Evolutionary conservation across 1,140 invertebrate species (phyloP).

Genomic region (Oscheius sp.): DNA sequence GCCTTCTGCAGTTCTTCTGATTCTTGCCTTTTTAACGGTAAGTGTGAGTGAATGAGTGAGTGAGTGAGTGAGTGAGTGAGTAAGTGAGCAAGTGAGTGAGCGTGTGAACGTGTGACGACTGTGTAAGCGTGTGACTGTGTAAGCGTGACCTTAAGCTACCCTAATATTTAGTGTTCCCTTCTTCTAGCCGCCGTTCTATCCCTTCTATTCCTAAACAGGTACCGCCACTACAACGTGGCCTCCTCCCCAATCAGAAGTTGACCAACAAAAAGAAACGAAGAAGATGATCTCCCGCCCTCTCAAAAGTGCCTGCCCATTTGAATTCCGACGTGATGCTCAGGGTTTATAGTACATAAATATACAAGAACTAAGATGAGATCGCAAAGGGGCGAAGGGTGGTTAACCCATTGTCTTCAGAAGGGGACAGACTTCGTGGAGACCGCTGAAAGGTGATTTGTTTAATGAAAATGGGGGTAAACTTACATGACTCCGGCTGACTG

Average conservation of each 20-base stretch:
- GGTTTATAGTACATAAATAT: neutral
- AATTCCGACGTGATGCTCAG: constrained; percentile 11
- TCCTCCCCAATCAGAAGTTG: neutral
- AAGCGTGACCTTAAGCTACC: neutral
- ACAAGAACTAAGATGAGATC: no score
- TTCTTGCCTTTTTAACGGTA: neutral
- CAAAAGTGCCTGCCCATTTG: neutral
- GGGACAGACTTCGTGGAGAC: neutral
- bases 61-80: no score
- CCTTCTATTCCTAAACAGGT: neutral
- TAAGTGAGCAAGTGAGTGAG: no score
- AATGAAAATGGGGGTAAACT: neutral
- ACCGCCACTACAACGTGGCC: constrained; percentile 2
- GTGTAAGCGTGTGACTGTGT: no score
- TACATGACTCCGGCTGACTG: neutral
- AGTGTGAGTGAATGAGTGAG: no score
- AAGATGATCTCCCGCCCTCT: neutral
- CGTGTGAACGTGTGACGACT: no score
- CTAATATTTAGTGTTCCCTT: neutral
- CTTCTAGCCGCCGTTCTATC: neutral
- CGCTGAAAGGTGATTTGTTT: neutral
- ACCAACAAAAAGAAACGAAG: no score
- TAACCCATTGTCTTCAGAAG: neutral
- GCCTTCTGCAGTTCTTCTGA: neutral
- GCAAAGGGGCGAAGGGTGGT: no score